A percentile compares a stretch with the other conserved stretches of the same genome.
Conservation (phyloP, 2,797 vertebrate species). For the Taenioides sp. region DNA sequence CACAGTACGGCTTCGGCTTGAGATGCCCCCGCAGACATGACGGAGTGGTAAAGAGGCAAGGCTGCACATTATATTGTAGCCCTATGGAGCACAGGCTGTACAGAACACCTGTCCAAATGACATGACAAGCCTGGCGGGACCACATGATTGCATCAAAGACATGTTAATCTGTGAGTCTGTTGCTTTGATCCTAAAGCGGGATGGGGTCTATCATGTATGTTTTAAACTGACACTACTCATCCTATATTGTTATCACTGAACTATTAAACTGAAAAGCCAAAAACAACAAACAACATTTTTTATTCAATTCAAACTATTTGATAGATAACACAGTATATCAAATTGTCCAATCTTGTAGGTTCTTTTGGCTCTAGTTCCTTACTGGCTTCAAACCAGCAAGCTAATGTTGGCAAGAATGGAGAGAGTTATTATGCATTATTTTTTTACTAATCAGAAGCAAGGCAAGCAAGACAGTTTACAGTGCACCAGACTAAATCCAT, state of each 20-base stretch:
- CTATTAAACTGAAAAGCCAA: not conserved
- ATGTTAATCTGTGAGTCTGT: not conserved
- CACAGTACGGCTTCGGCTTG: constrained; percentile 42
- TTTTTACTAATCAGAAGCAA: too few relatives aligned
- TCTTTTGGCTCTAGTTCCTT: too few relatives aligned
- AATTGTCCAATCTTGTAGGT: too few relatives aligned
- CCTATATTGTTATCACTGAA: not conserved
- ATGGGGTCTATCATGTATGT: not conserved
- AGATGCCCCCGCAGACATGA: constrained; percentile 42
- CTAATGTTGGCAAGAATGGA: too few relatives aligned
- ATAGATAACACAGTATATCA: too few relatives aligned
- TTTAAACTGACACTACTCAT: not conserved
- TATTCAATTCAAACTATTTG: too few relatives aligned
- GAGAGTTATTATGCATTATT: too few relatives aligned
- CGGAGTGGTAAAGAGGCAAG: constrained; percentile 34
- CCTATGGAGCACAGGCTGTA: constrained; percentile 4
- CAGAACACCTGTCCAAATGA: not conserved
- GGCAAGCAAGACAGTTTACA: too few relatives aligned
- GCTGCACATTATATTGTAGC: constrained; percentile 27
- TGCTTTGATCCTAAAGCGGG: not conserved
- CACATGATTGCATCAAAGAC: not conserved
- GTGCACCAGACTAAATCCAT: too few relatives aligned
- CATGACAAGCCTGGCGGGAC: not conserved
- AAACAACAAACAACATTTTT: not conserved
- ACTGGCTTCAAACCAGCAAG: too few relatives aligned